Base-by-base conservation (phyloP, 1,140 invertebrate genomes). In the Drosophila yakuba region DNA sequence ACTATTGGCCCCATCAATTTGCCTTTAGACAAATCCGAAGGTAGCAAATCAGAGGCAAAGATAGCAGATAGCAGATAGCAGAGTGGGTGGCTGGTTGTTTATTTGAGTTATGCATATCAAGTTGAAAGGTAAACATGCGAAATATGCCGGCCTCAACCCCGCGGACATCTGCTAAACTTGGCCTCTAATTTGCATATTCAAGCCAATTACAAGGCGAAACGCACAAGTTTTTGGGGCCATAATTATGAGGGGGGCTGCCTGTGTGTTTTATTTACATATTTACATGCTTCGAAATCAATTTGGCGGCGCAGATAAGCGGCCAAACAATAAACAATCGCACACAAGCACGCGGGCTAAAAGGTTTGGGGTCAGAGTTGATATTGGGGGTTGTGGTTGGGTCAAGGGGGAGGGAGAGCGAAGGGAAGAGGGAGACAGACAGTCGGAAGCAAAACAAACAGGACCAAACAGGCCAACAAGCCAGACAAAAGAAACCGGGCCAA, bases 81-180 rank as follows among this genome's bases (percentile, higher is more conserved):
- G 20, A 20, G 20, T 20, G 44, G 47, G 55, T 44, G 60, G 39
- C 56, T 43, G 54, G 15, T 47, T 86, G 79, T 82, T 88, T 86
- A 86, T 71, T 82, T 68, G 71, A 75, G 78, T 86, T 86, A 78
- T 84, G 80, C 80, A 83, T 83, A 83, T 86, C 78, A 81, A 78
- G 82, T 82, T 59, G 66, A 71, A 71, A 74, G 58, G 74, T 82
- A 88, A 85, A 82, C 83, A 86, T 74, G 73, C 80, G 55, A 80
- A 75, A 75, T 75, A 75, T 75, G 73, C 61, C 35, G 52, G 44
- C 23, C 23, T 12, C 38, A 4, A 5, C 38, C 38, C 11, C 38
- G 12, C 38, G 7, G 14, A 48, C 75, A 50, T 39, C 62, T 38
- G n/a, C 12, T 17, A 35, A 59, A 41, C 56, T 54, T 57, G 68